Evolutionary conservation across 2,113 vertebrate species (phyloP), one percentile per base, ranked within the genome.

Genomic region (Rhynchopsitta pachyrhyncha): DNA sequence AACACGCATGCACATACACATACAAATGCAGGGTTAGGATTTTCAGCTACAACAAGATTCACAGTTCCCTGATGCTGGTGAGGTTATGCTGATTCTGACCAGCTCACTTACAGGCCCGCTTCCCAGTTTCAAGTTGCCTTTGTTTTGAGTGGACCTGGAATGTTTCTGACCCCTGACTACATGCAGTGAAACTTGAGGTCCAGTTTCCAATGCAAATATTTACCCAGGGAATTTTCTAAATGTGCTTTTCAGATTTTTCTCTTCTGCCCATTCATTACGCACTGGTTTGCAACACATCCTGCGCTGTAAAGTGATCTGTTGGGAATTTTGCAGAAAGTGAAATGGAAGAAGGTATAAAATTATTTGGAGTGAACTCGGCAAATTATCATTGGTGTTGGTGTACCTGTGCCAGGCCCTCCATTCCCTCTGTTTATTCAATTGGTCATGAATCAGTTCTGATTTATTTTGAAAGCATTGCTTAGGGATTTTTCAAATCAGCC

Each of bases 401-500:
- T 73, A 52, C 68, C 57, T 73, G 41, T 55, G 49, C 89, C 66
- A 73, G 88, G 49, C 19, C 27, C 74, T 85, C 66, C 49, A 12
- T 88, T 92, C 86, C 77, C 22, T 76, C 37, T 89, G 7, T 93
- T 94, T 81, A 49, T 84, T 89, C 67, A 86, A 87, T 33, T 55
- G 52, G 33, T 75, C 92, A 69, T 79, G 77, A 96, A 91, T 91
- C 77, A 73, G 57, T 82, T 93, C 15, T 44, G 62, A 93, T 91
- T 93, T 82, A 91, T 90, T 96, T 91, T 76, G 74, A 92, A 91
- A 23, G 64, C 74, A 55, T 52, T 89, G 64, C 42, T 46, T 27
- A 86, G 60, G 92, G 88, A 76, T 91, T 96, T 92, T 93, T 78
- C 70, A 93, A 73, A 87, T 73, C 81, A 85, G 70, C 63, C 84